Base-by-base conservation (phyloP, 2,797 vertebrate genomes). In the Rhinogobio ventralis region DNA sequence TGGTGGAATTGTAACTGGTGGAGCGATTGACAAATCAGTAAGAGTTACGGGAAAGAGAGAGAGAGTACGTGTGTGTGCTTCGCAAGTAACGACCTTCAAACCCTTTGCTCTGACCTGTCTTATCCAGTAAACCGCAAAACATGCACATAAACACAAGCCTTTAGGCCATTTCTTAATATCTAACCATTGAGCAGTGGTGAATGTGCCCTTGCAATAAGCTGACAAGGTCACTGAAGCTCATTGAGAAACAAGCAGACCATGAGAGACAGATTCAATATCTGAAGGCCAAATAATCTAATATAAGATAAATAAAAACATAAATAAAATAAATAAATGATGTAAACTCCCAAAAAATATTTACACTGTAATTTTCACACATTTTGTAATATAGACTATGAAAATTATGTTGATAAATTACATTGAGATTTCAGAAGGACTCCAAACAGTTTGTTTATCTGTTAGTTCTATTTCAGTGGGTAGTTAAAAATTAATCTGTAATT, bases 391-490 rank as follows among this genome's bases (percentile, higher is more conserved):
- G 11, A 49, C 23, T 60, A 60, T 60, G 60, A 62, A 17, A 53
- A 68, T 39, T 4, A 39, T 33, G 8, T 57, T 81, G 11, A 53
- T 9, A 36, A 76, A 83, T 67, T 76, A 76, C 10, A 42, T 3
- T 39, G n/a, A 49, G n/a, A 23, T 68, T 80, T 51, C 33, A 20
- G 19, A 67, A 33, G 45, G 62, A 33, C 78, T 15, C 19, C 20
- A 67, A 53, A 23, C 19, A 30, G 51, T 67, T 17, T 0, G 2
- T 78, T 69, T n/a, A 39, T 85, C 30, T 66, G 76, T 79, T 78
- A 64, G 88, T 87, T 89, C 86, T 76, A 49, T 86, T 77, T 87
- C 86, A 89, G 62, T 67, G 84, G 55, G 79, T 79, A 36, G 88
- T 89, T 89, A 89, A 89, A 85, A 14, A 81, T 84, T 86, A 74